Percentiles rank a stretch among this genome's conserved stretches.
Conservation (phyloP, 1,140 invertebrate species). For the Drosophila kepulauana region DNA sequence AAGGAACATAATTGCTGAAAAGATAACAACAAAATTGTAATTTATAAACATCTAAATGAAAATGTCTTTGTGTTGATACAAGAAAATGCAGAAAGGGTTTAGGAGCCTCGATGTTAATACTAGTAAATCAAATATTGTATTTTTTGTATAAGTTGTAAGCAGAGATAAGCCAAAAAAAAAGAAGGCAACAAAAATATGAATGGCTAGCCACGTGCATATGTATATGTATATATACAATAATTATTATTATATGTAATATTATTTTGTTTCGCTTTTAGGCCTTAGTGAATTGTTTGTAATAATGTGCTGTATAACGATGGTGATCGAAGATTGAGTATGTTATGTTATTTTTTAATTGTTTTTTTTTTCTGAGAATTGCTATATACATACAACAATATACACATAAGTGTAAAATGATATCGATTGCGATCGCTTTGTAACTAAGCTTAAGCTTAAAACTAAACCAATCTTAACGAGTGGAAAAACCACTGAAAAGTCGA, state of each 20-base stretch:
- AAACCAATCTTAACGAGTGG: constrained; percentile 43
- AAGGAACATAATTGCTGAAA: constrained; percentile 84
- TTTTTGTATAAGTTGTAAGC: constrained; percentile 70
- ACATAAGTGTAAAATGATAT: constrained; percentile 46
- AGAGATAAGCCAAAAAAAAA: constrained; percentile 50
- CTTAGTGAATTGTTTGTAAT: constrained; percentile 78
- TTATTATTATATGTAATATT: constrained; percentile 40
- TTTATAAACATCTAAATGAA: constrained; percentile 32
- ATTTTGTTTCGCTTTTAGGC: constrained; percentile 68
- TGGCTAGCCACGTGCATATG: constrained; percentile 28
- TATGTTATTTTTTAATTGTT: constrained; percentile 73
- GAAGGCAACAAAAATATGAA: constrained; percentile 5
- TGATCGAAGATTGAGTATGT: constrained; percentile 67
- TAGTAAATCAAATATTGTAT: constrained; percentile 63
- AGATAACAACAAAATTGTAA: constrained; percentile 39
- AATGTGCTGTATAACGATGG: constrained; percentile 55
- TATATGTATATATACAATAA: constrained; percentile 34
- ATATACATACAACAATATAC: constrained; percentile 44
- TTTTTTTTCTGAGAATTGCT: constrained; percentile 54
- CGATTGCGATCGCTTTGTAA: constrained; percentile 36
- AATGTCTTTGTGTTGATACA: constrained; percentile 46
- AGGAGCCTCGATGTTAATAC: constrained; percentile 45
- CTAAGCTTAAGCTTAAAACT: constrained; percentile 61
- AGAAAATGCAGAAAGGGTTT: constrained; percentile 59
- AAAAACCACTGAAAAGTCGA: constrained; percentile 12